A percentile compares a stretch with the other conserved stretches of the same genome.
phyloP scores from a whole-genome alignment of 1,140 invertebrate species.

The Tetragonula clypearis region DNA sequence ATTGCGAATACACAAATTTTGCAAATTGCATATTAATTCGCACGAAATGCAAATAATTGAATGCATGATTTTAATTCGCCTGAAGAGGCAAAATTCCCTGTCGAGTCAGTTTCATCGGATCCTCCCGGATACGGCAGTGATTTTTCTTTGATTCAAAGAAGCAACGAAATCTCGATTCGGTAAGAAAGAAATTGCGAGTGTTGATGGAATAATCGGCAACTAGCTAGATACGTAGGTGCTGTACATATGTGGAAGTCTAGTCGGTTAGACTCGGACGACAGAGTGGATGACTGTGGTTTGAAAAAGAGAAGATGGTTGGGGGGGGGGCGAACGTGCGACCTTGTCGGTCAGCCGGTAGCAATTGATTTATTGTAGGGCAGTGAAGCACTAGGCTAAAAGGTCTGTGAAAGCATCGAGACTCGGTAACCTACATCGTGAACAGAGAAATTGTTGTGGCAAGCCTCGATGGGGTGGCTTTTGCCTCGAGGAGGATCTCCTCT shows the following conservation, averaged over 20 bases:
- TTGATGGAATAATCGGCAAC: too few species aligned
- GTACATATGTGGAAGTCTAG: too few species aligned
- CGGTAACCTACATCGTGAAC: constrained; percentile 80
- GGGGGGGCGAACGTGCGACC: neutral
- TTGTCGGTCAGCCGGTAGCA: constrained; percentile 43
- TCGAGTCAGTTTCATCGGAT: too few species aligned
- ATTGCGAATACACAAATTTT: too few species aligned
- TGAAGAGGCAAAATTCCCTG: too few species aligned
- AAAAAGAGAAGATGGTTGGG: constrained; percentile 15
- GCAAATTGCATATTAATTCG: too few species aligned
- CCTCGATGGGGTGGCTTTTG: constrained; percentile 72
- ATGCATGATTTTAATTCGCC: too few species aligned
- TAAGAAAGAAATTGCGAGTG: neutral
- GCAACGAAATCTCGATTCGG: neutral
- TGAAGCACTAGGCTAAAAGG: constrained; percentile 74
- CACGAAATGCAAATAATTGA: too few species aligned
- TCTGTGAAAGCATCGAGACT: constrained; percentile 67
- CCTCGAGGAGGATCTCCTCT: constrained; percentile 27
- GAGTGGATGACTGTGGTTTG: neutral
- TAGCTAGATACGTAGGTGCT: too few species aligned
- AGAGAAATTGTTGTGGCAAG: constrained; percentile 81
- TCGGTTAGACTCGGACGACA: neutral
- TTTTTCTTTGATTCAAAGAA: neutral
- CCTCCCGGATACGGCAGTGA: too few species aligned
- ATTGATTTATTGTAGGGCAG: constrained; percentile 79